A percentile compares a stretch with the other conserved stretches of the same genome.
phyloP scores from a whole-genome alignment of 2,797 vertebrate genomes.

The Scolopax rusticola region DNA sequence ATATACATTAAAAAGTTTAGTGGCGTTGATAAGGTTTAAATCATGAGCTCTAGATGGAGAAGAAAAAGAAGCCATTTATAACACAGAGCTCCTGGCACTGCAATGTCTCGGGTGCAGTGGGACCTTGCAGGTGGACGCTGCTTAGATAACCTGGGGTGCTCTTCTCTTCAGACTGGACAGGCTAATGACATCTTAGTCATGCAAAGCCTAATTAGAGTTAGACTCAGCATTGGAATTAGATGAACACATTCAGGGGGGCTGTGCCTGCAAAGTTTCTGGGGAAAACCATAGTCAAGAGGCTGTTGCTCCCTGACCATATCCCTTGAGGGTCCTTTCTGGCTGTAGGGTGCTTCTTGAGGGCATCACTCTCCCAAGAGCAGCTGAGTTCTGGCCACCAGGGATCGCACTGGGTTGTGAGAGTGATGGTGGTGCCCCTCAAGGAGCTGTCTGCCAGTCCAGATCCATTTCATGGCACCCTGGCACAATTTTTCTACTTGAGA shows the following conservation, averaged over 20 bases:
- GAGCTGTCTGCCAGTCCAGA: background rate
- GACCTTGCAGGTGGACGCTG: background rate
- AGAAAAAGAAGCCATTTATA: background rate
- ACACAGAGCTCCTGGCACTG: background rate
- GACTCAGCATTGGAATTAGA: background rate
- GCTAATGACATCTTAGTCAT: background rate
- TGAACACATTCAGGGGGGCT: background rate
- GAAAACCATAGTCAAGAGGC: background rate
- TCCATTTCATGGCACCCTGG: background rate
- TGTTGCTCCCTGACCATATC: background rate
- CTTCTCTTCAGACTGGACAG: background rate
- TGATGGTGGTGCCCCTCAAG: background rate
- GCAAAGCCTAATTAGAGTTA: background rate
- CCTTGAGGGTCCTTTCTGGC: background rate
- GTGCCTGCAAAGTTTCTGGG: background rate
- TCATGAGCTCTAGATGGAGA: background rate
- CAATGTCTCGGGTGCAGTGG: background rate
- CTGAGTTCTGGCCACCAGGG: background rate
- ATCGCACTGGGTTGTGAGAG: background rate
- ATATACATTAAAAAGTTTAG: conserved; percentile 41
- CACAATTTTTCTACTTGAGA: background rate
- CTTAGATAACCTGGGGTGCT: background rate
- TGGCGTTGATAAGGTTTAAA: conserved; percentile 23
- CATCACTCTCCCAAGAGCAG: background rate
- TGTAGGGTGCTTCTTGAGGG: background rate